Base-by-base conservation (phyloP, 2,888 invertebrate species). In the Nasonia oneida region DNA sequence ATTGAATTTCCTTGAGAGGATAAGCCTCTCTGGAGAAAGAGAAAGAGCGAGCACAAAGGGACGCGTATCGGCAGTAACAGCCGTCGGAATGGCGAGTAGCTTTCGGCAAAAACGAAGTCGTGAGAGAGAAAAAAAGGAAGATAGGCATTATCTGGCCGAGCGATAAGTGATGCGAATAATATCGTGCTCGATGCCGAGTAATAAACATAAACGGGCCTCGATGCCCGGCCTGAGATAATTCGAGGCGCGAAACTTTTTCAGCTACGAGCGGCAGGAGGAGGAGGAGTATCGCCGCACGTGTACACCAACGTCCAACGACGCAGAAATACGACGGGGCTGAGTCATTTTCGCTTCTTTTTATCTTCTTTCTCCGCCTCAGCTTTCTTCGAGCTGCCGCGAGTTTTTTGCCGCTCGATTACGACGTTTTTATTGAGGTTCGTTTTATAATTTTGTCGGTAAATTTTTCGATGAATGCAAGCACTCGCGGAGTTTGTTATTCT, bases 141-240 rank as follows among this genome's bases (percentile, higher is more conserved):
- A 39, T 18, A 4, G 50, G 75, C 37, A 76, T 80, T 84, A 84
- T 84, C 84, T 42, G 76, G 50, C 37, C 61, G 57, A 12, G 57
- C 76, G 85, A 85, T 85, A 81, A 85, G 61, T 81, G 80, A 64
- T 76, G 84, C 75, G 85, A 85, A 85, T 85, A 85, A 85, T 85
- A 85, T 85, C 81, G 77, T 42, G 39, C 18, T 78, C 74, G 78
- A 79, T 84, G 70, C 70, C 57, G 77, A 81, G 82, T 74, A 82
- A 85, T 85, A 85, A 85, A 82, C 82, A 85, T 82, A 81, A 85
- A 82, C 85, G 74, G 74, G 73, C 74, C 39, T 75, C 83, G 78
- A 70, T 70, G 80, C 79, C 76, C 57, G 73, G 74, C 61, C 67
- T 70, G 64, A 87, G 87, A 84, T 88, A 87, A 87, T 86, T 88